Conservation (phyloP, 1,140 invertebrate genomes). For the Leptopilina clavipes region DNA sequence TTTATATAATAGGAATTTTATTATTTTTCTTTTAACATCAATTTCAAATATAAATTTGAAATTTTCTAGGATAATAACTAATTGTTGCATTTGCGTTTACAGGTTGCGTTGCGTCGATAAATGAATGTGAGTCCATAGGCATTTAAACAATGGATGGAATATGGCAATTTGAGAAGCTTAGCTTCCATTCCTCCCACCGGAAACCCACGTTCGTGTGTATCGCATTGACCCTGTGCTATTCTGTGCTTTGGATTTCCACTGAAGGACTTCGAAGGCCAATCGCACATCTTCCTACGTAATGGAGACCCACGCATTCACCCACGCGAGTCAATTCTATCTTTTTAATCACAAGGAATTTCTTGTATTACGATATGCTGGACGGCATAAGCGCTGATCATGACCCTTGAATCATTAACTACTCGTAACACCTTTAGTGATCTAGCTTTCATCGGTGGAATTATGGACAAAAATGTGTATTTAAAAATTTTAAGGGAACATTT, state of each 20-base stretch:
- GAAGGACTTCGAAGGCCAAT: constrained; percentile 29
- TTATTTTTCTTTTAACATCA: too few relatives aligned
- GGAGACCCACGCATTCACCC: constrained; percentile 13
- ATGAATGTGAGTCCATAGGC: background rate
- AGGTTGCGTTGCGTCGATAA: background rate
- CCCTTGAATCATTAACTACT: constrained; percentile 23
- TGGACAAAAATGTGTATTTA: too few relatives aligned
- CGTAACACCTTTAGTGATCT: background rate
- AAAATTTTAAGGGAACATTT: too few relatives aligned
- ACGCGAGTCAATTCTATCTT: constrained; percentile 12
- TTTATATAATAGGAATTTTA: too few relatives aligned
- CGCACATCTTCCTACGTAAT: constrained; percentile 32
- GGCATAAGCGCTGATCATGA: constrained; percentile 2
- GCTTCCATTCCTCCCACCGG: constrained; percentile 5
- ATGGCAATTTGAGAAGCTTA: background rate
- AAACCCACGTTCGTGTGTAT: constrained; percentile 30
- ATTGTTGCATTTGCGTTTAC: background rate
- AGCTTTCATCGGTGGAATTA: too few relatives aligned
- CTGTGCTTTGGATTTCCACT: constrained; percentile 21
- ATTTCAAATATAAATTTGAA: too few relatives aligned
- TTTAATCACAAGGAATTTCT: constrained; percentile 17
- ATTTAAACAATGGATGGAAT: constrained; percentile 6
- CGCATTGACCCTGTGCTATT: constrained; percentile 20
- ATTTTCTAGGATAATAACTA: background rate
- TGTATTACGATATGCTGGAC: constrained; percentile 14